A percentile compares a stretch with the other conserved stretches of the same genome.
These are phyloP conservation scores for Hystrix brachyura DNA, from an alignment of 2,113 vertebrate genomes.

Conservation along the genomic window DNA sequence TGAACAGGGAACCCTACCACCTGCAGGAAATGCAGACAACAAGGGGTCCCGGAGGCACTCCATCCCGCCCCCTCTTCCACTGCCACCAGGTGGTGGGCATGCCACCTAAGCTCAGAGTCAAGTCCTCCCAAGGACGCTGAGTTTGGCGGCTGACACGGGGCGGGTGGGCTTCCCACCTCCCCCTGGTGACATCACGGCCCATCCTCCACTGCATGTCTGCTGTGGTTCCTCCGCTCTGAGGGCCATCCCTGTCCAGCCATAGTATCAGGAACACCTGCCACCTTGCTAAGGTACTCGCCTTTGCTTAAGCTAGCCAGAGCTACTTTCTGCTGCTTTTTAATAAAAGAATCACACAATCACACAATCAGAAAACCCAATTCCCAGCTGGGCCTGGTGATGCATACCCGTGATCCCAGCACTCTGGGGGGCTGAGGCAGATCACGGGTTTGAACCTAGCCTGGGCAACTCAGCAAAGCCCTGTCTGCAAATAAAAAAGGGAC, in stretches of 20 bases:
- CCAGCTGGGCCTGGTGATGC: background rate
- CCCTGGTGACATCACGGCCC: background rate
- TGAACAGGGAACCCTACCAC: too few species aligned
- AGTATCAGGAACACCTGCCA: background rate
- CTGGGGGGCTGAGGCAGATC: background rate
- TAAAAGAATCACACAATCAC: background rate
- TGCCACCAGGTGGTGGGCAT: too few species aligned
- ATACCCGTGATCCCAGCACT: background rate
- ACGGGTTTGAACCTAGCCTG: too few species aligned
- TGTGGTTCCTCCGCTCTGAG: background rate
- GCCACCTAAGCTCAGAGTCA: background rate
- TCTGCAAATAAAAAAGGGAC: background rate
- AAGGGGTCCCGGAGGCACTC: background rate
- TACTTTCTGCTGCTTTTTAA: background rate
- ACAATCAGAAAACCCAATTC: background rate
- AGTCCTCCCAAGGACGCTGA: background rate
- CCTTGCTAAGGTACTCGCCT: background rate
- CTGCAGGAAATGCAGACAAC: background rate
- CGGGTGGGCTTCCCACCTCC: background rate
- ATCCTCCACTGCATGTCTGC: background rate
- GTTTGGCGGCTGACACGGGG: background rate
- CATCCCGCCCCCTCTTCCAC: background rate
- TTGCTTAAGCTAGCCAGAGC: background rate
- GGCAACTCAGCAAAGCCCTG: background rate
- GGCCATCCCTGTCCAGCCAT: background rate